These are phyloP conservation scores for Agriopis aurantiaria DNA, from an alignment of 2,888 invertebrate species.

Conservation along the genomic window DNA sequence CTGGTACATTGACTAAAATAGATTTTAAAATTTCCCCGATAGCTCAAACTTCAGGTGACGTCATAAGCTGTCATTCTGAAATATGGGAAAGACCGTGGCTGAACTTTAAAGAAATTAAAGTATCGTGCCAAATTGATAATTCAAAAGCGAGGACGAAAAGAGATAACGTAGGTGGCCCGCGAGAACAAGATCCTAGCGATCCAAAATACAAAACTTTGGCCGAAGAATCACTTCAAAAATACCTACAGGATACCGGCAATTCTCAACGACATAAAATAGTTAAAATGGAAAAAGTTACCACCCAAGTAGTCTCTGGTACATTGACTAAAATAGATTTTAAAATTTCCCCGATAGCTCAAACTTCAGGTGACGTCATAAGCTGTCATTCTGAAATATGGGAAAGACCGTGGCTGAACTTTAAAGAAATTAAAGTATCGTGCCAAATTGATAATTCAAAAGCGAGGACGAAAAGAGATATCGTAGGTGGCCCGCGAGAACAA, in stretches of 20 bases:
- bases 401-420: constrained; percentile 46
- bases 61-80: constrained; percentile 44
- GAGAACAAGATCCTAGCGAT: constrained; percentile 46
- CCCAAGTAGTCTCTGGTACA: constrained; percentile 80
- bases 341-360: constrained; percentile 77
- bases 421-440: constrained; percentile 52
- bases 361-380: constrained; percentile 31
- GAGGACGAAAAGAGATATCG: constrained; percentile 32
- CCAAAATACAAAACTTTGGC: constrained; percentile 48
- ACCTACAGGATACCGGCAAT: constrained; percentile 37
- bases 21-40: constrained; percentile 81
- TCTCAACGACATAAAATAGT: constrained; percentile 51
- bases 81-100: constrained; percentile 48
- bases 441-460: constrained; percentile 28
- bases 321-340: constrained; percentile 83
- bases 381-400: constrained; percentile 50
- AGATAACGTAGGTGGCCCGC: constrained; percentile 34
- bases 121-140: constrained; percentile 47
- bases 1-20: constrained; percentile 81
- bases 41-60: constrained; percentile 58
- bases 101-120: constrained; percentile 48
- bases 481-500: constrained; percentile 40
- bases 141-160: constrained; percentile 37
- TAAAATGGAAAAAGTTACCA: constrained; percentile 65
- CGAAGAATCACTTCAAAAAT: constrained; percentile 53